phyloP scores from a whole-genome alignment of 2,113 vertebrate species.

The Limnothrissa miodon region DNA sequence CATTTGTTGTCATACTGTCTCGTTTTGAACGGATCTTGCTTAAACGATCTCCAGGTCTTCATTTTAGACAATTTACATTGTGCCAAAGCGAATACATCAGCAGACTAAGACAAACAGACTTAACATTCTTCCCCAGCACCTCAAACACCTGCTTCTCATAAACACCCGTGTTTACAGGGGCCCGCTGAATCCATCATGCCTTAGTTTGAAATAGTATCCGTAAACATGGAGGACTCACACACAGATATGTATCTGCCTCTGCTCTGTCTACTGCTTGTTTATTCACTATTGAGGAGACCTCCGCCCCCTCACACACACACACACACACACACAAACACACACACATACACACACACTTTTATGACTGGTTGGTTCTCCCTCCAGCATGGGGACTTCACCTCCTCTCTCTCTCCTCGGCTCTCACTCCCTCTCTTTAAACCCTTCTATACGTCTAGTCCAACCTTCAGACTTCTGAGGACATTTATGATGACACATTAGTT shows the following conservation, averaged over 20 bases:
- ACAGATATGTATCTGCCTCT: not conserved
- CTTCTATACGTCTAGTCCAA: not conserved
- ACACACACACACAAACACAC: too few species aligned
- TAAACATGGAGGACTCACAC: constrained; percentile 47
- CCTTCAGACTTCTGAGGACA: not conserved
- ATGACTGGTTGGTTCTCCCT: not conserved
- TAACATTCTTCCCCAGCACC: not conserved
- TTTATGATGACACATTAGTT: not conserved
- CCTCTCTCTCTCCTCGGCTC: too few species aligned
- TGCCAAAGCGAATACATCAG: not conserved
- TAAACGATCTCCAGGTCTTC: not conserved
- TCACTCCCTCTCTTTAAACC: not conserved
- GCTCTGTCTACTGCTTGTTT: not conserved
- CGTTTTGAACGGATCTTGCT: not conserved
- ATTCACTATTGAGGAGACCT: not conserved
- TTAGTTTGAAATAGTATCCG: constrained; percentile 52
- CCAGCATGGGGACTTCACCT: not conserved
- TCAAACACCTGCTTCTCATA: constrained; percentile 61
- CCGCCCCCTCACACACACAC: not conserved
- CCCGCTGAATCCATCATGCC: constrained; percentile 39
- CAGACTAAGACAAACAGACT: constrained; percentile 16
- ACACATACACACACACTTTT: too few species aligned
- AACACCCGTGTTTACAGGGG: constrained; percentile 59
- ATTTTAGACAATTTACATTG: not conserved
- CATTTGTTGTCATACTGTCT: not conserved